Base-by-base conservation (phyloP, 2,113 vertebrate species). In the Heteronetta atricapilla region DNA sequence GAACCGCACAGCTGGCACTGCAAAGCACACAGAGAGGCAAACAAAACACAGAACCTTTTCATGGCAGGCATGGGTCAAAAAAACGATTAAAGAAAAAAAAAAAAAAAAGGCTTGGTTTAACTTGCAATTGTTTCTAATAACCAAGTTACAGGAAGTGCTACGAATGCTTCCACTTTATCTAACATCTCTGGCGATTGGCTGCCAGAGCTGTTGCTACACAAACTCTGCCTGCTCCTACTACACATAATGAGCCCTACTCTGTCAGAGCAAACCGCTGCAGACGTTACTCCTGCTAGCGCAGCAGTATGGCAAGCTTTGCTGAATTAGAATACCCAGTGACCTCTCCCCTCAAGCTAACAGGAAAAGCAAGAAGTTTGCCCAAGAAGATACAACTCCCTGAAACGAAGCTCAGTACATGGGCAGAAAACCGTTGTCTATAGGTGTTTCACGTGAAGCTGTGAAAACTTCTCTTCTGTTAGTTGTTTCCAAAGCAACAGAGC, bases 401-500 rank as follows among this genome's bases (percentile, higher is more conserved):
- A 80, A 80, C 1, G 10, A 74, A 88, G 59, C 40, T 16, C 40
- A 19, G 17, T 7, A 11, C 6, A 2, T 0, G 0, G 42, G 52
- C 7, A 11, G 76, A 86, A 90, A 83, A 58, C 56, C 66, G 50
- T 18, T 31, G 40, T 42, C 73, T 68, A 10, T 14, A 29, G 83
- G 33, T 0, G 1, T 66, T 79, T 86, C 55, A n/a, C 6, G 38
- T 2, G 8, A 78, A 95, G 78, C 60, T 55, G 8, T 7, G 46
- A 62, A 62, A 88, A 85, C 33, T 90, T 70, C 22, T 6, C 33
- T 90, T 70, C 22, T 6, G 6, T 66, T 46, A 55, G 66, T 72
- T 1, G n/a, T 93, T 97, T 95, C 95, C 94, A 91, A 79, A 96
- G 88, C 93, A 95, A 94, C 73, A 63, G 82, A 93, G 60, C 78